Evolutionary conservation across 1,140 invertebrate genomes (phyloP), one percentile per base, ranked within the genome.

Genomic region (Coelopa frigida): DNA sequence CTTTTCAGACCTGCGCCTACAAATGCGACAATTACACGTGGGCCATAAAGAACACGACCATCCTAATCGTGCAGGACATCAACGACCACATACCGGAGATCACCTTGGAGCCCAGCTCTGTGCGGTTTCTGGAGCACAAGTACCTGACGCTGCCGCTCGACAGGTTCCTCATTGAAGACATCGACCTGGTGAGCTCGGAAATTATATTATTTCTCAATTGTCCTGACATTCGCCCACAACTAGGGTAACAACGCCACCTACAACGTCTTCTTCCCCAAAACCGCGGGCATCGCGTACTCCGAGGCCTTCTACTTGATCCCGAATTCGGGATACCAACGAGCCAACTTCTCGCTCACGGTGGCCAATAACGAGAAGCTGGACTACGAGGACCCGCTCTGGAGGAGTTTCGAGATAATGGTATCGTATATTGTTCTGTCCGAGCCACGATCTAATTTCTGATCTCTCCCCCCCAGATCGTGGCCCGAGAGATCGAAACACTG

Each of bases 191-290:
- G 59, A 70, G 39, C 24, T 14, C 18, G 10, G 20, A 51, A 49
- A 33, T 33, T 49, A 26, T 44, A 45, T n/a, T n/a, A n/a, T 41
- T 22, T 48, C 46, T 32, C 38, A 47, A 48, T 40, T 6, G 20
- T n/a, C n/a, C n/a, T n/a, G n/a, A n/a, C n/a, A n/a, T n/a, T n/a
- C n/a, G n/a, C 11, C 37, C 23, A 11, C 54, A 52, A 52, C 18
- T 49, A 79, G 77, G 76, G 75, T 39, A 57, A 68, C 56, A 73
- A 78, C 53, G 78, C 75, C 4, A 73, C 73, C 53, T 79, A 76
- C 49, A 61, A 44, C 26, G 32, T 35, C 12, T 35, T 15, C 21
- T 22, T 44, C 2, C 15, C 23, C n/a, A 35, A 22, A n/a, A 3
- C 31, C 17, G 11, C n/a, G 23, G 43, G 18, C 20, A 35, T 24